Evolutionary conservation across 37 sponge, comb jelly and placozoan genomes (phyloP).

Genomic region (Haliclona indistincta): DNA sequence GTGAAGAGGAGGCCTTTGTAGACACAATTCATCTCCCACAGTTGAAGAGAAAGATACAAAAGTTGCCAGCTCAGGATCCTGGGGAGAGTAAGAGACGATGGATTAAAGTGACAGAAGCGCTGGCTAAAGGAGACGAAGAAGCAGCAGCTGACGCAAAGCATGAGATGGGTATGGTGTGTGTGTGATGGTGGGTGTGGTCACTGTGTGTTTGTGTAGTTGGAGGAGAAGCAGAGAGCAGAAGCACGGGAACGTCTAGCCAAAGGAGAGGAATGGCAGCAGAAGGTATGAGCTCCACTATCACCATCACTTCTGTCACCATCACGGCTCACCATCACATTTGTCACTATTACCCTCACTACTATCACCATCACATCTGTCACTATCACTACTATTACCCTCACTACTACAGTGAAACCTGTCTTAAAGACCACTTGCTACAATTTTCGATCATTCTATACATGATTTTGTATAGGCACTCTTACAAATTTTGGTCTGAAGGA

Average conservation of each 20-base stretch:
- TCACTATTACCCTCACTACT: not conserved
- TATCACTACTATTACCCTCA: too few species aligned
- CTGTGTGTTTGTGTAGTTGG: slow-evolving; percentile 49
- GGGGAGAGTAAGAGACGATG: slow-evolving; percentile 83
- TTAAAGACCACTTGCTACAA: too few species aligned
- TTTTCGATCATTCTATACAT: too few species aligned
- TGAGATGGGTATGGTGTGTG: slow-evolving; percentile 34
- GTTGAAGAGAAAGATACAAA: slow-evolving; percentile 79
- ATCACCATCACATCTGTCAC: too few species aligned
- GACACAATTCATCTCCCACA: slow-evolving; percentile 80
- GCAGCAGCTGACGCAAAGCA: slow-evolving; percentile 92
- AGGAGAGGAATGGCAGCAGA: slow-evolving; percentile 77
- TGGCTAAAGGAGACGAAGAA: slow-evolving; percentile 63
- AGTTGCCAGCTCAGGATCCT: slow-evolving; percentile 61
- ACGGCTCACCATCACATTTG: not conserved
- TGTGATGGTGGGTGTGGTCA: not conserved
- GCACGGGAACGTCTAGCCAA: slow-evolving; percentile 75
- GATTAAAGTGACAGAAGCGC: slow-evolving; percentile 83
- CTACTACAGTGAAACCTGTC: too few species aligned
- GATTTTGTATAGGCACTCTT: too few species aligned
- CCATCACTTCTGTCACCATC: too few species aligned
- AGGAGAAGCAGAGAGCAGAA: slow-evolving; percentile 86
- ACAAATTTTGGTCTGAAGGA: not conserved
- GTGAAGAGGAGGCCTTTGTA: slow-evolving; percentile 87
- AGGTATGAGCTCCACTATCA: slow-evolving; percentile 27